Base-by-base conservation (phyloP, 2,888 invertebrate genomes). In the Psococerastis gibbosa region DNA sequence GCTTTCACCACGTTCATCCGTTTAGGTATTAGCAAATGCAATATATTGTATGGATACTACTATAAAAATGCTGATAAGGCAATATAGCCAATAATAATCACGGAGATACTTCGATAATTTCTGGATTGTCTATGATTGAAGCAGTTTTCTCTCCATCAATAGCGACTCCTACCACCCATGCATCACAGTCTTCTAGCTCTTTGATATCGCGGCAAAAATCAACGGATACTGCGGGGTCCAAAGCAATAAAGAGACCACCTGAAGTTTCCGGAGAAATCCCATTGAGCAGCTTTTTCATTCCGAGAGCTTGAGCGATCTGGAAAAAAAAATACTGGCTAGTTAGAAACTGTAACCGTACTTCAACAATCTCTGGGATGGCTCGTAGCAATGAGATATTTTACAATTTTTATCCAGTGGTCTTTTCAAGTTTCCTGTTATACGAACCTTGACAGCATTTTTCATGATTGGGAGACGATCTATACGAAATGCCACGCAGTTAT, bases 391-490 rank as follows among this genome's bases (percentile, higher is more conserved):
- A n/a, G n/a, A n/a, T n/a, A n/a, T n/a, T n/a, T n/a, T n/a, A n/a
- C n/a, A n/a, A n/a, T n/a, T n/a, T n/a, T n/a, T n/a, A n/a, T n/a
- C n/a, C n/a, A n/a, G n/a, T n/a, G n/a, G n/a, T n/a, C n/a, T n/a
- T n/a, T n/a, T n/a, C n/a, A n/a, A n/a, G n/a, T n/a, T n/a, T n/a
- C n/a, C n/a, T n/a, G n/a, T n/a, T n/a, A n/a, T n/a, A n/a, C n/a
- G n/a, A n/a, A n/a, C n/a, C n/a, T 80, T 78, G 13, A 82, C 78
- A 82, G 84, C 84, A 61, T 83, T 83, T 3, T 83, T 81, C 53
- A 88, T 84, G 6, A 87, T 77, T 17, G 87, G 85, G 53, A 88
- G 66, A 57, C 83, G 84, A 58, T 85, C 83, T 49, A 88, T 84
- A n/a, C 82, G 80, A 63, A 88, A 87, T 6, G 78, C 79, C 0